Evolutionary conservation across 2,113 vertebrate genomes (phyloP).

Genomic region (Mirza zaza): DNA sequence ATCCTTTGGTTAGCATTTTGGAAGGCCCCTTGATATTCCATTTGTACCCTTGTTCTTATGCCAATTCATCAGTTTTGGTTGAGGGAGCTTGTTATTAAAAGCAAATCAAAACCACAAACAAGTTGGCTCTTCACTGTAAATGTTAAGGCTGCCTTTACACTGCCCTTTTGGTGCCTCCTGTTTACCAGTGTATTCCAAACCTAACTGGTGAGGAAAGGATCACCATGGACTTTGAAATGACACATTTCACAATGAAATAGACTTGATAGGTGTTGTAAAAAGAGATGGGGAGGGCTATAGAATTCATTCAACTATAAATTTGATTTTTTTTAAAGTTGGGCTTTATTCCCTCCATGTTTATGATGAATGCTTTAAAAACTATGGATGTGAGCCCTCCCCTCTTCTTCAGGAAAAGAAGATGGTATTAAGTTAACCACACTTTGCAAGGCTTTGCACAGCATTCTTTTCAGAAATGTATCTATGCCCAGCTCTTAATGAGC

Average conservation of each 20-base stretch:
- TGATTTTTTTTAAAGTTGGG: not conserved
- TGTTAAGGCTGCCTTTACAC: conserved; percentile 11
- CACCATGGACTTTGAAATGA: not conserved
- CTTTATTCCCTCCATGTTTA: not conserved
- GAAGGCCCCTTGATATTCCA: conserved; percentile 32
- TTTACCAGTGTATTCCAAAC: not conserved
- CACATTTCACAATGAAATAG: not conserved
- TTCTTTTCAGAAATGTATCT: conserved; percentile 25
- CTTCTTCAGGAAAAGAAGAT: not conserved
- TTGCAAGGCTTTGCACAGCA: conserved; percentile 11
- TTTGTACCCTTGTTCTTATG: conserved; percentile 59
- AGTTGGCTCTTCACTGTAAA: conserved; percentile 37
- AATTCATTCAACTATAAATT: conserved; percentile 3
- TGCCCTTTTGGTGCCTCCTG: not conserved
- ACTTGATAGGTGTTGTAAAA: not conserved
- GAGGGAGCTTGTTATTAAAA: conserved; percentile 59
- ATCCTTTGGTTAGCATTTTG: conserved; percentile 54
- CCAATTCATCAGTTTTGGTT: conserved; percentile 61
- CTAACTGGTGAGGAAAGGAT: not conserved
- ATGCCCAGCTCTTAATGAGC: not conserved
- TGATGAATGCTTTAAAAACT: conserved; percentile 33
- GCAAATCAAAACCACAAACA: conserved; percentile 53
- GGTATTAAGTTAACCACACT: not conserved
- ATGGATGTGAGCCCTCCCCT: not conserved
- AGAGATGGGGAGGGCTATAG: not conserved